Conservation (phyloP, 2,888 invertebrate species). For the Pachymerium ferrugineum region DNA sequence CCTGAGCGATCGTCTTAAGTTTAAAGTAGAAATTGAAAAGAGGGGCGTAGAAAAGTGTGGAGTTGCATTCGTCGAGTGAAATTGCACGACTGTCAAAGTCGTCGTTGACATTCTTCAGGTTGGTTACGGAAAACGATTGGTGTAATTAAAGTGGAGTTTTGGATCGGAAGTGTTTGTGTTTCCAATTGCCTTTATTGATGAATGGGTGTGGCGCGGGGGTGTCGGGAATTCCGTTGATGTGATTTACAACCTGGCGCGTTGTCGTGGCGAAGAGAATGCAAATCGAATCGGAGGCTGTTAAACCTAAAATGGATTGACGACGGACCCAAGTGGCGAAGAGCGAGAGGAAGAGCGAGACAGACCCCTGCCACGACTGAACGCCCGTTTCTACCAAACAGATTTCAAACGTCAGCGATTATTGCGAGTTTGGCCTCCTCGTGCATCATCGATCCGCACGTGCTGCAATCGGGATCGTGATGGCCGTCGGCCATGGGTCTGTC, state of each 20-base stretch:
- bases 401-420: constrained; percentile 27
- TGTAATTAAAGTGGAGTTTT: constrained; percentile 24
- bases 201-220: constrained; percentile 2
- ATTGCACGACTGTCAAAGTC: background rate
- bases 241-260: constrained; percentile 22
- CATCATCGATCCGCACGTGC: constrained; percentile 1
- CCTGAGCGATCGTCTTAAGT: no score
- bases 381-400: constrained; percentile 5
- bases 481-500: background rate
- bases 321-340: constrained; percentile 1
- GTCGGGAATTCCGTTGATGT: constrained; percentile 11
- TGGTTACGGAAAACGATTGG: background rate
- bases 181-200: constrained; percentile 27
- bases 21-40: no score
- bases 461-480: background rate
- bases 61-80: background rate
- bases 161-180: constrained; percentile 20
- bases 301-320: constrained; percentile 24
- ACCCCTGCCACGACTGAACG: background rate
- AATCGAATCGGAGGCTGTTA: constrained; percentile 27
- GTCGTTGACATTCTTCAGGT: background rate
- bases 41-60: no score
- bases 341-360: constrained; percentile 24
- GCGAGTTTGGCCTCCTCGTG: no score
- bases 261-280: constrained; percentile 27